Evolutionary conservation across 2,113 vertebrate genomes (phyloP), one percentile per base, ranked within the genome.

Genomic region (Ramphastos sulfuratus): DNA sequence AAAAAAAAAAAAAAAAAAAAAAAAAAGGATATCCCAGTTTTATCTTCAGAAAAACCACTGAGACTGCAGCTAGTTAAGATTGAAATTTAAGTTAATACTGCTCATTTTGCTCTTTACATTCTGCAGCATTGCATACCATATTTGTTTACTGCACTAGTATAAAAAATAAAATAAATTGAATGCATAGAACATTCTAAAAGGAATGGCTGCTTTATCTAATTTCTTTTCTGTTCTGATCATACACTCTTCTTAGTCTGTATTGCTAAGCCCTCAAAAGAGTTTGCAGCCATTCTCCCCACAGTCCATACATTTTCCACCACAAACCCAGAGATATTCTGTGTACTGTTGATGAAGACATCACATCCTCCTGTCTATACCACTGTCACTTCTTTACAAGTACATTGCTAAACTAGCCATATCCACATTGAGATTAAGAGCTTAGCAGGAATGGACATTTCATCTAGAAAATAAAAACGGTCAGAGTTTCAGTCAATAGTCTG

Each of bases 351-450:
- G 84, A 96, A 96, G 93, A 93, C 91, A 85, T 91, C 60, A 77
- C 58, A 82, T 89, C 65, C 69, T 81, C 72, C 95, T 89, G 92
- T 89, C 91, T 92, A 60, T 79, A 82, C 50, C 30, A 17, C 89
- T 94, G 89, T 93, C 75, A 80, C 46, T 66, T 82, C 84, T 91
- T 89, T 82, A 91, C 78, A 93, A 80, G 44, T 77, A 44, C 75
- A 35, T 23, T 66, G 39, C 81, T 82, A 85, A 94, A 93, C 78
- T 79, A 74, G 23, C 67, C 89, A 77, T 74, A 92, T 85, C 94
- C 84, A 48, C 94, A 60, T 24, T 70, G 91, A 96, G 95, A 93
- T 95, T 93, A 96, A 94, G 60, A 91, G 91, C 64, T 96, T 93
- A 95, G 60, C 31, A 79, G 91, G 56, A 94, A 85, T 74, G 75